These are phyloP conservation scores for Sardina pilchardus DNA, from an alignment of 2,113 vertebrate genomes.

Conservation along the genomic window DNA sequence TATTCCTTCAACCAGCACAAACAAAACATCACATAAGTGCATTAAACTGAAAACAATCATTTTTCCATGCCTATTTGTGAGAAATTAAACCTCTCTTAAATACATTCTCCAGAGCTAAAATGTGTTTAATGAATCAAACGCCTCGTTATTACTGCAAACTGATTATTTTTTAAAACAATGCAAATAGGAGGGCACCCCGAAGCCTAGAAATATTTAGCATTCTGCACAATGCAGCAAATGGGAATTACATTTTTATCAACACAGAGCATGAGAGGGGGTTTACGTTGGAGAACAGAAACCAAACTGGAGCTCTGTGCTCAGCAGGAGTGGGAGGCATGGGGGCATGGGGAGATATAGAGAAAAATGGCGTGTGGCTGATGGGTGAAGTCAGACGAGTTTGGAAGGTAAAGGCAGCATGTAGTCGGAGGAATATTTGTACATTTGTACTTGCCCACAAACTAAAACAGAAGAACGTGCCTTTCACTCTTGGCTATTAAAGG, in stretches of 20 bases:
- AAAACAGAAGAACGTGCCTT: neutral
- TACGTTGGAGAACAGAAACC: constrained; percentile 57
- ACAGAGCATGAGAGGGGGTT: constrained; percentile 46
- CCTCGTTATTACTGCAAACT: constrained; percentile 52
- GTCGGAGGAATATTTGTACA: neutral
- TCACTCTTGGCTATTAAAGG: neutral
- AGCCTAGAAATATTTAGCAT: constrained; percentile 52
- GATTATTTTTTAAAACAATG: constrained; percentile 61
- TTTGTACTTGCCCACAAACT: neutral
- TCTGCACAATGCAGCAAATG: constrained; percentile 47
- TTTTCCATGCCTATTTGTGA: constrained; percentile 46
- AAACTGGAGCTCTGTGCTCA: constrained; percentile 47
- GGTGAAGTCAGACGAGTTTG: constrained; percentile 33
- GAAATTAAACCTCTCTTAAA: constrained; percentile 50
- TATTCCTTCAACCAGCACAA: constrained; percentile 30
- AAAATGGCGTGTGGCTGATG: neutral
- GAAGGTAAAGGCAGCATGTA: neutral
- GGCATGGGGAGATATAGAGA: neutral
- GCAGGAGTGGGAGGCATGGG: constrained; percentile 27
- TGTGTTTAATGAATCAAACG: constrained; percentile 50
- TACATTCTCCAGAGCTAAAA: constrained; percentile 55
- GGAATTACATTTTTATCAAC: constrained; percentile 62
- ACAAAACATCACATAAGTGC: constrained; percentile 46
- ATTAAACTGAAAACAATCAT: constrained; percentile 49
- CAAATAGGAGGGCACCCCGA: constrained; percentile 40